Evolutionary conservation across 1,140 invertebrate genomes (phyloP).

Genomic region (Phortica variegata): DNA sequence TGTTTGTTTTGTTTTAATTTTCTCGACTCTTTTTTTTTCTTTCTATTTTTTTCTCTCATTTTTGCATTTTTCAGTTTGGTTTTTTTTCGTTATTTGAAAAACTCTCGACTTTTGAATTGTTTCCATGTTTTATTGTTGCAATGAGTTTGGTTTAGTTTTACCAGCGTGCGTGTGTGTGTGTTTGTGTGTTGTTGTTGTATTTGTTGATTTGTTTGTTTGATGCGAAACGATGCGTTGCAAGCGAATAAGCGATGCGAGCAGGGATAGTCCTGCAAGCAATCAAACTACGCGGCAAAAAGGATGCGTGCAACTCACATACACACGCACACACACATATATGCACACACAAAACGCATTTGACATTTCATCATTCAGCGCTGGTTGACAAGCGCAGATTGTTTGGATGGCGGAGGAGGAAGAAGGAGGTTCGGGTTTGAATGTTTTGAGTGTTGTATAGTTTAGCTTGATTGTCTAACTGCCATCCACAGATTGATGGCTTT

Average conservation of each 20-base stretch:
- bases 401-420: neutral
- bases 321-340: no score
- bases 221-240: slow-evolving; percentile 9
- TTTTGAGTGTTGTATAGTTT: no score
- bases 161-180: slow-evolving; percentile 3
- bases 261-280: no score
- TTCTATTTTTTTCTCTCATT: slow-evolving; percentile 21
- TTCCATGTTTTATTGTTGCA: slow-evolving; percentile 55
- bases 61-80: slow-evolving; percentile 5
- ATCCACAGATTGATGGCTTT: no score
- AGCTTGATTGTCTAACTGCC: no score
- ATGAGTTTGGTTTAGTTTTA: slow-evolving; percentile 53
- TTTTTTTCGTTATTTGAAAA: slow-evolving; percentile 53
- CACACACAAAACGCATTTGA: slow-evolving; percentile 25
- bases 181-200: slow-evolving; percentile 12
- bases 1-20: slow-evolving; percentile 57
- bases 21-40: slow-evolving; percentile 38
- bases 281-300: no score
- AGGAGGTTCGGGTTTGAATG: no score
- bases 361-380: slow-evolving; percentile 21
- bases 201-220: neutral
- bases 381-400: slow-evolving; percentile 6
- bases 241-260: slow-evolving; percentile 10
- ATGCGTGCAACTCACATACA: no score
- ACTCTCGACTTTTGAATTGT: slow-evolving; percentile 56